Conservation (phyloP, 2,797 vertebrate species). For the Smutsia temminckii region DNA sequence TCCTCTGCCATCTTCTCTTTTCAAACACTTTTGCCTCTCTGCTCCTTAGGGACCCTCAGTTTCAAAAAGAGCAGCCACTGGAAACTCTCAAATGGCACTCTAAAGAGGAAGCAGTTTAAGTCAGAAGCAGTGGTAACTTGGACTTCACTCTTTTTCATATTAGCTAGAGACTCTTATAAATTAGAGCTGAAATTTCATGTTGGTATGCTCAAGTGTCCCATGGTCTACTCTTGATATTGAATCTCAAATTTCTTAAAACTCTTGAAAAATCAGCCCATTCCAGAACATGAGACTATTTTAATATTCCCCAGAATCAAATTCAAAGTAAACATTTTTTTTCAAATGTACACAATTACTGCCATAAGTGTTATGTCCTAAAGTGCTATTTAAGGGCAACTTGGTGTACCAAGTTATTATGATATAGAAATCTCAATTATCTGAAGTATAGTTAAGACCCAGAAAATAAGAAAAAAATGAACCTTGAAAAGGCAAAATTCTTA, state of each 20-base stretch:
- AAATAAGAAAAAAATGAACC: slow-evolving; percentile 1
- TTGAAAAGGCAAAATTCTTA: not conserved
- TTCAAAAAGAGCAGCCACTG: slow-evolving; percentile 28
- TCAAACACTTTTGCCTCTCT: slow-evolving; percentile 40
- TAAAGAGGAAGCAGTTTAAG: slow-evolving; percentile 57
- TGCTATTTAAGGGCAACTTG: not conserved
- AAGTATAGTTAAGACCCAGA: not conserved
- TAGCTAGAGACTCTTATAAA: slow-evolving; percentile 32
- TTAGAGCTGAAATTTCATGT: slow-evolving; percentile 39
- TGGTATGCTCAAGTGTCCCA: slow-evolving; percentile 39
- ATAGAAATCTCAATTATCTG: not conserved
- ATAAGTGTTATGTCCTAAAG: slow-evolving; percentile 23
- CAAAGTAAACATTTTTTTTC: slow-evolving; percentile 29
- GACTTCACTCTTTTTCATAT: slow-evolving; percentile 40
- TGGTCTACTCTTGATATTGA: not conserved
- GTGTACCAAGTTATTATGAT: not conserved
- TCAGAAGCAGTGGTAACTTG: slow-evolving; percentile 35
- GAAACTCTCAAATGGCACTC: slow-evolving; percentile 40
- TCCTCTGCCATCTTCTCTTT: not conserved
- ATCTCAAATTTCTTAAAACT: slow-evolving; percentile 32
- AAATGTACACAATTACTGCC: not conserved
- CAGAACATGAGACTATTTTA: slow-evolving; percentile 32
- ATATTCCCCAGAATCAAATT: slow-evolving; percentile 17
- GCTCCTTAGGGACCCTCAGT: not conserved
- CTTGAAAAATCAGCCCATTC: slow-evolving; percentile 46